phyloP scores from a whole-genome alignment of 2,797 vertebrate genomes.

The Pagetopsis macropterus region DNA sequence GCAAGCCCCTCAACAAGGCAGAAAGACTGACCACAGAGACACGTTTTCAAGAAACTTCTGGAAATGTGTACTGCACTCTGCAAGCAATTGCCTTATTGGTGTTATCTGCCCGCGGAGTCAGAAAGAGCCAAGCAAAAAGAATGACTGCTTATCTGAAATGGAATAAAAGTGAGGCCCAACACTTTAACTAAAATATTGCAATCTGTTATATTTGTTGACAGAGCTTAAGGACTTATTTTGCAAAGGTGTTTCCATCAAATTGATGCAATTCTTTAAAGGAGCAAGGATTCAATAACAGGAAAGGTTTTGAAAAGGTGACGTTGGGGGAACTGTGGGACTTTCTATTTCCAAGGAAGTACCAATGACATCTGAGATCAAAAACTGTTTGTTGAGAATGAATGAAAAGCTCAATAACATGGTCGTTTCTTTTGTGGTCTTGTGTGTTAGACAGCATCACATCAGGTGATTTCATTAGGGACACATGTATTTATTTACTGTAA shows the following conservation, averaged over 20 bases:
- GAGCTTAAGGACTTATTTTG: background rate
- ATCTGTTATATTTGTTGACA: conserved; percentile 8
- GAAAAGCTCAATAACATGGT: background rate
- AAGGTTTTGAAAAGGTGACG: background rate
- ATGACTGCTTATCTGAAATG: conserved; percentile 17
- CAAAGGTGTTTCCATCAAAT: conserved; percentile 5
- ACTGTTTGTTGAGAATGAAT: background rate
- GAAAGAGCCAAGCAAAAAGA: conserved; percentile 17
- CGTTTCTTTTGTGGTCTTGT: background rate
- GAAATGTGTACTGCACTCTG: conserved; percentile 42
- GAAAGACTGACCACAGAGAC: background rate
- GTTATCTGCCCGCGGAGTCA: conserved; percentile 19
- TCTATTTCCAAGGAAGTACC: background rate
- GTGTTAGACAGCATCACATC: background rate
- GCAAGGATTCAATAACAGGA: background rate
- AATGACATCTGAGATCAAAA: conserved; percentile 15
- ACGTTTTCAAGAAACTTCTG: conserved; percentile 16
- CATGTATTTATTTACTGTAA: too few relatives aligned
- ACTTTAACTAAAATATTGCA: background rate
- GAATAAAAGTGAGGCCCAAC: background rate
- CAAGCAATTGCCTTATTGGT: conserved; percentile 16
- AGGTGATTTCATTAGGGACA: too few relatives aligned
- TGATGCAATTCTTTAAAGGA: conserved; percentile 6
- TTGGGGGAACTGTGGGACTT: conserved; percentile 15
- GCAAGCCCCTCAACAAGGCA: background rate